Evolutionary conservation across 2,888 invertebrate genomes (phyloP), one percentile per base, ranked within the genome.

Genomic region (Lymantria monacha): DNA sequence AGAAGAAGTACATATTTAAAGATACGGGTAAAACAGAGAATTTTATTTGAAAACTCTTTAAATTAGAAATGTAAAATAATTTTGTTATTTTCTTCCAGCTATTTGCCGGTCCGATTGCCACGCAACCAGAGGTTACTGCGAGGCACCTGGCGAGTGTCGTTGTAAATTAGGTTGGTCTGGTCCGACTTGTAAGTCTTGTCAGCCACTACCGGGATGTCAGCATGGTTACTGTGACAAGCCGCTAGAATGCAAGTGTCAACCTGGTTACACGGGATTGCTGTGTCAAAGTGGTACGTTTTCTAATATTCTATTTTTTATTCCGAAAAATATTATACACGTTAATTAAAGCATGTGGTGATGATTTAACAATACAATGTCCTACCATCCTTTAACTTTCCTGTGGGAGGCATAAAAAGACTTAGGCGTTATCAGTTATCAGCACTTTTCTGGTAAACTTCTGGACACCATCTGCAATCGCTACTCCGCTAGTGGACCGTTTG

Each of bases 111-210:
- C 93, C 7, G 97, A 97, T 69, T 98, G 97, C 81, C 96, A 97
- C 83, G 88, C 94, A 30, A 95, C 95, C 1, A 93, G 97, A 55
- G 98, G 98, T 1, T 97, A 95, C 85, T 98, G 98, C 80, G 96
- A 96, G 74, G 87, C 92, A 36, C 98, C 98, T 0, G 95, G 95
- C 44, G 97, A 97, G 78, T 98, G 98, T 86, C 95, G 96, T 68
- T 98, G 98, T 81, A 94, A 96, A 43, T 85, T 97, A n/a, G 98
- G 98, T 49, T 98, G 97, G 97, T 93, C 96, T 8, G 98, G 98
- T 0, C 93, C 94, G 42, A 95, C 94, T 10, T 98, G 98, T 82
- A 94, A 95, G 66, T 94, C 96, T 59, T 98, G 98, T 81, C 95
- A 97, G 75, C 94, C 96, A 2, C 90, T 98, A 70, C 98, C 98